A percentile compares a stretch with the other conserved stretches of the same genome.
These are phyloP conservation scores for Melolontha melolontha DNA, from an alignment of 2,888 invertebrate species.

Conservation along the genomic window DNA sequence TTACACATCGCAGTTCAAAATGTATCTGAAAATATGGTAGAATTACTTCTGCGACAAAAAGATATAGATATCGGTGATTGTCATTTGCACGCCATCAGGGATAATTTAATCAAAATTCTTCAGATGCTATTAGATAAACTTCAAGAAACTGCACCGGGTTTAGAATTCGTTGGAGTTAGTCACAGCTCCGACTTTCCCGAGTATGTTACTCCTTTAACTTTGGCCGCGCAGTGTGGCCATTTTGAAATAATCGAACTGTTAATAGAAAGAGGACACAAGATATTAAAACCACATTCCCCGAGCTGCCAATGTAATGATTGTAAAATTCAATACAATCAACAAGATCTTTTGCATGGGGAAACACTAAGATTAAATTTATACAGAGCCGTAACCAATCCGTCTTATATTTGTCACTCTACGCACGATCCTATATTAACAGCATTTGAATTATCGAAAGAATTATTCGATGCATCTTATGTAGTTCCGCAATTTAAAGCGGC, in stretches of 20 bases:
- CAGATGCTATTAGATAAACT: slow-evolving; percentile 68
- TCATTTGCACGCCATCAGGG: slow-evolving; percentile 74
- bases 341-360: slow-evolving; percentile 70
- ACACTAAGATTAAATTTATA: slow-evolving; percentile 73
- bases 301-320: slow-evolving; percentile 69
- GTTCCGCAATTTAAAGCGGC: slow-evolving; percentile 73
- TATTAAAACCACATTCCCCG: slow-evolving; percentile 73
- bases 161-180: slow-evolving; percentile 65
- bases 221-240: slow-evolving; percentile 78
- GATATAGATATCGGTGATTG: slow-evolving; percentile 75
- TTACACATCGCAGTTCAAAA: slow-evolving; percentile 76
- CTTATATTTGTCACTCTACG: slow-evolving; percentile 74
- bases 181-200: slow-evolving; percentile 73
- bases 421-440: slow-evolving; percentile 77
- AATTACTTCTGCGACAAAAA: slow-evolving; percentile 71
- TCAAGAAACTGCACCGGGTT: slow-evolving; percentile 59
- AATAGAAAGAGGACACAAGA: slow-evolving; percentile 72
- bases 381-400: slow-evolving; percentile 75
- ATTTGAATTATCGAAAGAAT: slow-evolving; percentile 72
- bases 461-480: slow-evolving; percentile 69
- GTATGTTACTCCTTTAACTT: slow-evolving; percentile 76
- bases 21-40: slow-evolving; percentile 73
- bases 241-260: slow-evolving; percentile 77
- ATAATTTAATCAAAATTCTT: slow-evolving; percentile 72
- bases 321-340: slow-evolving; percentile 63